phyloP scores from a whole-genome alignment of 2,888 invertebrate genomes.

The Ochropleura plecta region DNA sequence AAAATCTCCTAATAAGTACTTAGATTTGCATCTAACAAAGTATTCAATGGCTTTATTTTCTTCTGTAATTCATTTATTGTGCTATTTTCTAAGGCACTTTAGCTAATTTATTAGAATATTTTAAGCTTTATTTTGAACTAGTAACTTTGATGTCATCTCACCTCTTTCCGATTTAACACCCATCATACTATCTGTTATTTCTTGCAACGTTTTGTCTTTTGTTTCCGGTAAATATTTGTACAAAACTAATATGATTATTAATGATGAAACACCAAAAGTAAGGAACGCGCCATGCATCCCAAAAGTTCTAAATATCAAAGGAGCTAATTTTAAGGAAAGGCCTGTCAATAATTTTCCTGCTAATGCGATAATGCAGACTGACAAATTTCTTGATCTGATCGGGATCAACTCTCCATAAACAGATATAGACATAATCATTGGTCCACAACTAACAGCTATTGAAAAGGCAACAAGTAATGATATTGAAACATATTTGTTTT shows the following conservation, averaged over 20 bases:
- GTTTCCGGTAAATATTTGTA: conserved; percentile 76
- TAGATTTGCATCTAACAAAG: not conserved
- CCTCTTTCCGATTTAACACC: conserved; percentile 12
- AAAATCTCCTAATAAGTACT: too few species aligned
- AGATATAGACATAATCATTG: conserved; percentile 65
- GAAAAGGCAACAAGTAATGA: conserved; percentile 65
- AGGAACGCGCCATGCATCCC: conserved; percentile 70
- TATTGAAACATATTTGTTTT: conserved; percentile 67
- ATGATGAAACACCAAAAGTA: conserved; percentile 62
- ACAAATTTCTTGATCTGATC: conserved; percentile 65
- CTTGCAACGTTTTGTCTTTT: conserved; percentile 74
- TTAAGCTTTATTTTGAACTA: conserved; percentile 38
- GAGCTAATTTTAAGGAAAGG: conserved; percentile 64
- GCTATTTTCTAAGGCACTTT: not conserved
- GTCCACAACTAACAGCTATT: conserved; percentile 71
- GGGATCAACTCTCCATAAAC: conserved; percentile 71
- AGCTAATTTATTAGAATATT: not conserved
- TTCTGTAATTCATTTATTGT: not conserved
- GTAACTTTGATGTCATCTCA: conserved; percentile 6
- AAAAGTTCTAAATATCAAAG: conserved; percentile 66
- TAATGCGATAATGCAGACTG: conserved; percentile 55
- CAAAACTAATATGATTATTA: conserved; percentile 57
- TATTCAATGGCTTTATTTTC: conserved; percentile 45
- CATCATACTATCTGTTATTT: conserved; percentile 68
- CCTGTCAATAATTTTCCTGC: conserved; percentile 28